A percentile compares a stretch with the other conserved stretches of the same genome.
phyloP scores from a whole-genome alignment of 2,797 vertebrate genomes.

The Catamblyrhynchus diadema region DNA sequence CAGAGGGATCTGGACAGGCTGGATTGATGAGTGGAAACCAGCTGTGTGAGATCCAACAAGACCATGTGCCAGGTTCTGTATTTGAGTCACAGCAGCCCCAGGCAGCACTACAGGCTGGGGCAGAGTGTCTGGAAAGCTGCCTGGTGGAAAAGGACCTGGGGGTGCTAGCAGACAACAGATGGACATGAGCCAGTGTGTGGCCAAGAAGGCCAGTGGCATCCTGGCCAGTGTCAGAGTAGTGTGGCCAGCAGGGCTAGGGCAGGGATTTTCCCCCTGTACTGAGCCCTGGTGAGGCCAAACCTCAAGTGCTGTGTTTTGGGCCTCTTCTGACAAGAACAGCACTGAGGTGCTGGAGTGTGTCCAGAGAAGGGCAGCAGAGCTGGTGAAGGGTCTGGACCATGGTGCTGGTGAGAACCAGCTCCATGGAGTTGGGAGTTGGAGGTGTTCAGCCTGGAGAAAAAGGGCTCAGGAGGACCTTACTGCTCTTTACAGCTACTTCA shows the following conservation, averaged over 20 bases:
- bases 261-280: neutral
- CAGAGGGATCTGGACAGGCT: neutral
- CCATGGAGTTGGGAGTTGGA: neutral
- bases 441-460: neutral
- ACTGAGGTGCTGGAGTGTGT: no score
- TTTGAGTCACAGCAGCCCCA: neutral
- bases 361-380: neutral
- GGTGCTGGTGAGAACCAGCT: neutral
- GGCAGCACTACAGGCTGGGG: neutral
- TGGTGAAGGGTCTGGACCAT: neutral
- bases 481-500: neutral
- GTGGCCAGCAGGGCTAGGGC: neutral
- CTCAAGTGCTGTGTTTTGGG: neutral
- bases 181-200: neutral
- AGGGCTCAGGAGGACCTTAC: neutral
- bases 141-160: neutral
- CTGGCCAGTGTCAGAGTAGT: neutral
- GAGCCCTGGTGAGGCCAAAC: neutral
- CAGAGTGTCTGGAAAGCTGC: neutral
- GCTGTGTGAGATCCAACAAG: neutral
- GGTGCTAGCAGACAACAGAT: fast-evolving
- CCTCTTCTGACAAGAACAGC: neutral
- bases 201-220: neutral
- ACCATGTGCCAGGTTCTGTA: fast-evolving
- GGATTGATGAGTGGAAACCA: neutral